Conservation (phyloP, 2,797 vertebrate genomes). For the Chloroceryle inda region DNA sequence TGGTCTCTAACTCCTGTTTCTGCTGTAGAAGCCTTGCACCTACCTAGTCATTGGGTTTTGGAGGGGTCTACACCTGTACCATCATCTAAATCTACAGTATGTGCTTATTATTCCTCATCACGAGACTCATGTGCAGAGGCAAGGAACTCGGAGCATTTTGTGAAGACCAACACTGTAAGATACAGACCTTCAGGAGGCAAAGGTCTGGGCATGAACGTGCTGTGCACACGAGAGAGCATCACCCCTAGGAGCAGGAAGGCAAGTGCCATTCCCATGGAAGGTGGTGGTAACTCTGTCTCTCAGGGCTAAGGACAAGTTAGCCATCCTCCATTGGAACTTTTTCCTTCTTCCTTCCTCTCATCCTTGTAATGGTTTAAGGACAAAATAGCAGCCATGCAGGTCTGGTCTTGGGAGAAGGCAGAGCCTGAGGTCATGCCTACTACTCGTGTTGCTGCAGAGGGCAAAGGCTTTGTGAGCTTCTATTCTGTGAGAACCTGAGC, state of each 20-base stretch:
- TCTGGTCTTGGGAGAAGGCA: background rate
- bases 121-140: background rate
- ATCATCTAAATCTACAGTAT: background rate
- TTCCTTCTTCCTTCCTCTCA: background rate
- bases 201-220: rapidly evolving
- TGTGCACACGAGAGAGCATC: rapidly evolving
- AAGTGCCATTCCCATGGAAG: background rate
- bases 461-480: background rate
- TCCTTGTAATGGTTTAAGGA: background rate
- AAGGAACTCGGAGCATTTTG: background rate
- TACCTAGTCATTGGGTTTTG: background rate
- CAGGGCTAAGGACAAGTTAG: background rate
- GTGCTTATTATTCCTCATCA: background rate
- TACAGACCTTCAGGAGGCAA: background rate
- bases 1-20: background rate
- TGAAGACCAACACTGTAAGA: background rate
- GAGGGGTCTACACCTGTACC: background rate
- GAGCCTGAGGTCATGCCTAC: background rate
- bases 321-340: background rate
- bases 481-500: background rate
- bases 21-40: background rate
- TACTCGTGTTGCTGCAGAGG: background rate
- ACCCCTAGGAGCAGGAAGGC: background rate
- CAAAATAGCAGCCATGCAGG: background rate
- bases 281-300: background rate